Evolutionary conservation across 2,888 invertebrate species (phyloP).

Genomic region (Acanthosepion lycidas): DNA sequence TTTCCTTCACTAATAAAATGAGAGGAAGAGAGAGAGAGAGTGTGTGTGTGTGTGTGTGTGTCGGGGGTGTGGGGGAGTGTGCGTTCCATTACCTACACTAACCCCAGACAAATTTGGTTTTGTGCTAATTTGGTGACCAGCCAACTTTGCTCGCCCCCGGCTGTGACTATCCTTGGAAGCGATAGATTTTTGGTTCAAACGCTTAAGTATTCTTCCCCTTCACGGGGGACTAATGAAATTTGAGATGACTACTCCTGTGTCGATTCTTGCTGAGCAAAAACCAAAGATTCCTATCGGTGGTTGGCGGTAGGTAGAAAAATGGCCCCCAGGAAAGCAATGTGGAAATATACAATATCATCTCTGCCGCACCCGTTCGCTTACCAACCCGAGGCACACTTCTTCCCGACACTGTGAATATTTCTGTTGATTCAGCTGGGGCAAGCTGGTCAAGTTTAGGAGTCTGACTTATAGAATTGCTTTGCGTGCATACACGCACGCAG

Average conservation of each 20-base stretch:
- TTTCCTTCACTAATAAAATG: too few relatives aligned
- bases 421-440: not conserved
- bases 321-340: not conserved
- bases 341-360: not conserved
- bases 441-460: not conserved
- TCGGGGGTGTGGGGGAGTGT: too few relatives aligned
- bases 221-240: constrained; percentile 7
- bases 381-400: not conserved
- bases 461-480: not conserved
- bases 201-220: not conserved
- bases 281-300: not conserved
- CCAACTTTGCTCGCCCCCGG: not conserved
- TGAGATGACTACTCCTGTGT: not conserved
- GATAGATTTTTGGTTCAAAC: not conserved
- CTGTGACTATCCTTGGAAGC: not conserved
- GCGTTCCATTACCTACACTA: too few relatives aligned
- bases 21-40: too few relatives aligned
- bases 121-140: too few relatives aligned
- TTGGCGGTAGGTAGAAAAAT: not conserved
- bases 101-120: too few relatives aligned
- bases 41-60: too few relatives aligned
- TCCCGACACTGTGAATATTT: not conserved
- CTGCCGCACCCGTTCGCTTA: not conserved
- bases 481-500: not conserved
- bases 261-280: not conserved